phyloP scores from a whole-genome alignment of 2,888 invertebrate species.

The Diadromus collaris region DNA sequence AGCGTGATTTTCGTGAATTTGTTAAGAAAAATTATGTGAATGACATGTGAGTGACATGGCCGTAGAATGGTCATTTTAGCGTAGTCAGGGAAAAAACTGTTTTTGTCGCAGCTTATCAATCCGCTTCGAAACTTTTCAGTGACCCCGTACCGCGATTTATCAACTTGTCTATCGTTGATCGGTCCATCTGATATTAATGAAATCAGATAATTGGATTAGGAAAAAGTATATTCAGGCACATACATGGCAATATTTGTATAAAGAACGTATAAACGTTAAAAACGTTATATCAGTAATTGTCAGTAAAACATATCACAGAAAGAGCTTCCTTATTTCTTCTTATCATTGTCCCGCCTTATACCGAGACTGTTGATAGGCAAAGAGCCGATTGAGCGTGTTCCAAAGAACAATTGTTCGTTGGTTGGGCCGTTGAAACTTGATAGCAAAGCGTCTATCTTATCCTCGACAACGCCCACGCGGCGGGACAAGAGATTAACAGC shows the following conservation, averaged over 20 bases:
- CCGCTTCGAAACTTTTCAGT: slow-evolving; percentile 31
- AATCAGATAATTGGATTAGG: not conserved
- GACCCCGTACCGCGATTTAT: slow-evolving; percentile 60
- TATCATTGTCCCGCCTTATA: not conserved
- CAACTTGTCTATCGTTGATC: slow-evolving; percentile 55
- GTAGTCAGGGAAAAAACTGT: too few relatives aligned
- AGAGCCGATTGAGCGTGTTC: slow-evolving; percentile 2
- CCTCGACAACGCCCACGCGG: slow-evolving; percentile 38
- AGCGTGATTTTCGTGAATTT: too few relatives aligned
- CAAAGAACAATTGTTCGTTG: not conserved
- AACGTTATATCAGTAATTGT: not conserved
- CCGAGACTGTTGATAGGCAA: not conserved
- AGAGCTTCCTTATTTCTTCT: not conserved
- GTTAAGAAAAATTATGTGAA: too few relatives aligned
- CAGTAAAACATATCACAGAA: slow-evolving; percentile 2
- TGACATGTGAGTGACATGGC: too few relatives aligned
- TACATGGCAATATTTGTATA: not conserved
- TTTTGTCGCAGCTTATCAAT: slow-evolving; percentile 8
- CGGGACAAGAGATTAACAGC: slow-evolving; percentile 22
- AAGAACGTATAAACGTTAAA: not conserved
- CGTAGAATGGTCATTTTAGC: too few relatives aligned
- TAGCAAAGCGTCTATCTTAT: slow-evolving; percentile 10
- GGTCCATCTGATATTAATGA: not conserved
- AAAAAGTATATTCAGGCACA: not conserved
- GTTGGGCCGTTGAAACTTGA: not conserved